phyloP scores from a whole-genome alignment of 2,113 vertebrate species.

The Pteropus alecto region DNA sequence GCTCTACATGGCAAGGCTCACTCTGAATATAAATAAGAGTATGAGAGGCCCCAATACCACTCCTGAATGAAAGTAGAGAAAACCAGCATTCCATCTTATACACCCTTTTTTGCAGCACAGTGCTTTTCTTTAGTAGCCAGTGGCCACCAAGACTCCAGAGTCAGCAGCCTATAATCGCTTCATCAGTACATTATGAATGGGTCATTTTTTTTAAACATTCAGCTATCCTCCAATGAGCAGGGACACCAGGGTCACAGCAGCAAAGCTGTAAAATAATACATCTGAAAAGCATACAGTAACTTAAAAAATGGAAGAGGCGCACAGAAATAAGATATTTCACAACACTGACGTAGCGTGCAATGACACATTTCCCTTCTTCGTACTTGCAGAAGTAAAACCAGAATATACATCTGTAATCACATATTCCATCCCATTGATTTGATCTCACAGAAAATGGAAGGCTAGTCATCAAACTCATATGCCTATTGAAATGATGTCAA shows the following conservation, averaged over 20 bases:
- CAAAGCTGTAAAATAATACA: background rate
- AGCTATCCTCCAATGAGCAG: background rate
- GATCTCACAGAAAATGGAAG: slow-evolving; percentile 47
- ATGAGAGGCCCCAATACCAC: background rate
- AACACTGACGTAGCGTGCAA: background rate
- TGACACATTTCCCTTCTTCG: slow-evolving; percentile 41
- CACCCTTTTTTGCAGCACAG: background rate
- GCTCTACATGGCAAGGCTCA: background rate
- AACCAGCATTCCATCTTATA: background rate
- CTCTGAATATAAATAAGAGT: background rate
- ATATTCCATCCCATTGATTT: slow-evolving; percentile 55
- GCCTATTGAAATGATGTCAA: slow-evolving; percentile 59
- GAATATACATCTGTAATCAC: slow-evolving; percentile 52
- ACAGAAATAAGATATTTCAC: background rate
- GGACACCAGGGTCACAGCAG: background rate
- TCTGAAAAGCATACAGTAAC: slow-evolving; percentile 5
- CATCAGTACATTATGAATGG: background rate
- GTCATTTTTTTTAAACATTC: background rate
- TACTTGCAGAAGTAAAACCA: slow-evolving; percentile 39
- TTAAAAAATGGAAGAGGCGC: background rate
- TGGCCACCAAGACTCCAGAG: background rate
- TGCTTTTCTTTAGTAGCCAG: background rate
- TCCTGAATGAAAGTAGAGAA: background rate
- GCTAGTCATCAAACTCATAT: slow-evolving; percentile 42
- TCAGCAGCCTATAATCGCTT: background rate